Conservation (phyloP, 2,888 invertebrate genomes). For the Protonemura montana region DNA sequence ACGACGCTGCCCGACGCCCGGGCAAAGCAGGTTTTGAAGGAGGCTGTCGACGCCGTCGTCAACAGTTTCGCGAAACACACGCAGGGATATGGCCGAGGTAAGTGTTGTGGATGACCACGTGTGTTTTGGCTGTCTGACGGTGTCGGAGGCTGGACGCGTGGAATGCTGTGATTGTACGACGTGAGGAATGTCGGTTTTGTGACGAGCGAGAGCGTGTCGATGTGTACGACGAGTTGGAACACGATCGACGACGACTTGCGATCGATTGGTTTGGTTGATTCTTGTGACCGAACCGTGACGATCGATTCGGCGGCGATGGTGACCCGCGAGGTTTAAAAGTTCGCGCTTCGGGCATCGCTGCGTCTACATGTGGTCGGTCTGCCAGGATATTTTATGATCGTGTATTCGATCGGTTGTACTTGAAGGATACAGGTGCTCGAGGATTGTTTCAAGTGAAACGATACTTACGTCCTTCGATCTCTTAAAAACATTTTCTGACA, state of each 20-base stretch:
- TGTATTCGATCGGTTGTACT: not conserved
- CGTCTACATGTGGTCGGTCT: not conserved
- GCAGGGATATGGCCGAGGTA: conserved; percentile 74
- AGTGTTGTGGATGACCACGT: conserved; percentile 51
- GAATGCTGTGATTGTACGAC: not conserved
- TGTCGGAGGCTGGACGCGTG: not conserved
- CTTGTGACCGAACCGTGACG: too few relatives aligned
- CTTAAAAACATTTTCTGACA: too few relatives aligned
- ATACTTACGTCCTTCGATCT: too few relatives aligned
- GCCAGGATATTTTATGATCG: not conserved
- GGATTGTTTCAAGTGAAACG: too few relatives aligned
- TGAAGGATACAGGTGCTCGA: not conserved
- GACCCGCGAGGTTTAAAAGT: not conserved
- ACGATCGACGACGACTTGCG: not conserved
- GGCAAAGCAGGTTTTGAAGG: conserved; percentile 68
- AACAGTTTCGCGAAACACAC: conserved; percentile 77
- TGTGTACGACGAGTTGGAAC: not conserved
- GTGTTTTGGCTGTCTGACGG: not conserved
- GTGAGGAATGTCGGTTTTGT: not conserved
- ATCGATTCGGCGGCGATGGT: too few relatives aligned
- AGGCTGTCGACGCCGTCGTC: conserved; percentile 77
- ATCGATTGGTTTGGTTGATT: not conserved
- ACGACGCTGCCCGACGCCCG: conserved; percentile 63
- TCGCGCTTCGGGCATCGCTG: not conserved
- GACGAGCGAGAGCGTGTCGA: not conserved